Evolutionary conservation across 1,140 invertebrate genomes (phyloP), one percentile per base, ranked within the genome.

Genomic region (Drosophila mojavensis): DNA sequence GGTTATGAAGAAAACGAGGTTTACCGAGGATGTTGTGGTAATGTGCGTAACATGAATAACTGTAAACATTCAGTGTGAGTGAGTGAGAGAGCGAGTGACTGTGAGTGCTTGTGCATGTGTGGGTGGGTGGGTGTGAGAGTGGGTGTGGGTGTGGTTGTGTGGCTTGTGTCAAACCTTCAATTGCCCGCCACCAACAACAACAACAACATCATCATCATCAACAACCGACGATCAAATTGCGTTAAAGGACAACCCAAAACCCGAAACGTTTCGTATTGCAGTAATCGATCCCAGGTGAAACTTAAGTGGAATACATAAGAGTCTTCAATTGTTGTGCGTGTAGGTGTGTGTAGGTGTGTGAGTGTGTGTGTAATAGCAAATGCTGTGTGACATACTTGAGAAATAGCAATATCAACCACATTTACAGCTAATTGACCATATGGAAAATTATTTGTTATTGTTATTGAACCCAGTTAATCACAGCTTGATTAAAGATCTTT

Each of bases 141-240:
- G 26, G 1, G 11, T 51, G 33, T 39, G 36, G 73, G 36, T 39
- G 36, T 39, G 36, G 36, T 11, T 47, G 47, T 62, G 56, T 79
- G 79, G 79, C 70, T 80, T 77, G 69, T 80, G 64, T 78, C 70
- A 90, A 88, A 88, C 80, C 80, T 90, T 90, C 65, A 90, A 89
- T 88, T 89, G 80, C 84, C 84, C 80, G 84, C 84, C 84, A 88
- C 84, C 80, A 89, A 69, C 41, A 68, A 64, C 33, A 53, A 62
- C 41, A 70, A 39, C n/a, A 20, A 62, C 20, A 54, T 41, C 10
- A 20, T 17, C 33, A 48, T 15, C 24, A 36, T 41, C 11, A 54
- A 33, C 10, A 20, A 28, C 20, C 20, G 28, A 43, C 15, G 39
- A 26, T 7, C 39, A 50, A 26, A 7, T 55, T 55, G 51, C 13